Evolutionary conservation across 2,113 vertebrate species (phyloP), one percentile per base, ranked within the genome.

Genomic region (Vidua chalybeata): DNA sequence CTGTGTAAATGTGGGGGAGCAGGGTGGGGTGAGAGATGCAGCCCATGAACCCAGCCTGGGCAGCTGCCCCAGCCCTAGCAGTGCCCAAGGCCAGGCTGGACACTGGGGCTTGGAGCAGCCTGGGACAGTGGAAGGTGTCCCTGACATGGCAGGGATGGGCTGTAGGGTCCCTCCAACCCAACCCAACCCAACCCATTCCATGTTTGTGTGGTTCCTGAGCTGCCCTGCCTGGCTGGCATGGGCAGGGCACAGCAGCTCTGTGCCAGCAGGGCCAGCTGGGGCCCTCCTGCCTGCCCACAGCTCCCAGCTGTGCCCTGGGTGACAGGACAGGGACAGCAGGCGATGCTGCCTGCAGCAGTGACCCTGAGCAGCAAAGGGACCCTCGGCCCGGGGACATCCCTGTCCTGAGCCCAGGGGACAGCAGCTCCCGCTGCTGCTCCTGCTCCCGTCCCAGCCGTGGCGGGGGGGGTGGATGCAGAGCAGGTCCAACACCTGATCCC

Each of bases 21-120:
- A 51, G 35, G 14, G 11, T 43, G 58, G 31, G 46, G 1, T 28
- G 35, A 23, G 72, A 0, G 2, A 4, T 13, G 16, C 66, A 55
- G 51, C 46, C 35, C 35, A 24, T 27, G 62, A 48, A 11, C 52
- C 30, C 79, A 55, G 31, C 46, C 64, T 7, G 4, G 61, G 27
- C 21, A 55, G 28, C 59, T 49, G 45, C 28, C 49, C 41, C 49
- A 39, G 16, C 43, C 61, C 35, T 58, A 51, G 15, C 16, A 66
- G 30, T 52, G n/a, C 1, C 64, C 74, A 3, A 39, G 41, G n/a
- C 64, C 55, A 54, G 55, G 64, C 0, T 62, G 63, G 46, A 46
- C 41, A 20, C 41, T 13, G 9, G 54, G 54, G 35, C 46, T 33
- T 17, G 64, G 46, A 46, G 39, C 64, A 78, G 1, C 19, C 13